Percentiles rank a stretch among this genome's conserved stretches.
phyloP scores from a whole-genome alignment of 2,113 vertebrate species.

The Furnarius figulus region DNA sequence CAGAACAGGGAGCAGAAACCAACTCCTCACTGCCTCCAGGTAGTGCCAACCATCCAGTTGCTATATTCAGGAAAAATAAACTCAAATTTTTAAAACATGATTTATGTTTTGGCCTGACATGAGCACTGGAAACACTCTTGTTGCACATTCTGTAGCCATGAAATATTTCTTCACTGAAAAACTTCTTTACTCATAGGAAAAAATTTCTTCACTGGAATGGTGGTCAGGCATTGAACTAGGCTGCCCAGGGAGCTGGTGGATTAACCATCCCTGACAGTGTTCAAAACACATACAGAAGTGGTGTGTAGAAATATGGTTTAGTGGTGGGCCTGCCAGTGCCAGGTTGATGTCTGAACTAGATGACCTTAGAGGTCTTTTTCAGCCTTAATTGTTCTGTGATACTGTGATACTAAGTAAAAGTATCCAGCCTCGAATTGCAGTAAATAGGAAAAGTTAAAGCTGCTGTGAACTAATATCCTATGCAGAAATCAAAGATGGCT shows the following conservation, averaged over 20 bases:
- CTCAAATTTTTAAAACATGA: background rate
- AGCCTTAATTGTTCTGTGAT: background rate
- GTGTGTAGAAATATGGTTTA: background rate
- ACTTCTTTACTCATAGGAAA: background rate
- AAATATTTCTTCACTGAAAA: background rate
- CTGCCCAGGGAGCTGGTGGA: background rate
- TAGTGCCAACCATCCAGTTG: background rate
- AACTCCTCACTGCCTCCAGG: background rate
- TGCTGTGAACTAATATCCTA: background rate
- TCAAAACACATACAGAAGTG: background rate
- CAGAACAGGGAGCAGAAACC: background rate
- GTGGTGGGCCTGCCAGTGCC: background rate
- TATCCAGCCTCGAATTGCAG: background rate
- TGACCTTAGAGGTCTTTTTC: background rate
- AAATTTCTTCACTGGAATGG: background rate
- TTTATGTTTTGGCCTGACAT: background rate
- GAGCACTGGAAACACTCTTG: background rate
- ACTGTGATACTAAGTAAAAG: background rate
- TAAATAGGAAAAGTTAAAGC: background rate
- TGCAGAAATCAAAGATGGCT: background rate
- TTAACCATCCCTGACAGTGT: background rate
- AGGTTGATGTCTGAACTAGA: background rate
- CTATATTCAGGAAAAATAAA: background rate
- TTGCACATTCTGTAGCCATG: background rate
- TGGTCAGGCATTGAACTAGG: background rate